These are phyloP conservation scores for Antennarius maculatus DNA, from an alignment of 2,797 vertebrate genomes.

Conservation along the genomic window DNA sequence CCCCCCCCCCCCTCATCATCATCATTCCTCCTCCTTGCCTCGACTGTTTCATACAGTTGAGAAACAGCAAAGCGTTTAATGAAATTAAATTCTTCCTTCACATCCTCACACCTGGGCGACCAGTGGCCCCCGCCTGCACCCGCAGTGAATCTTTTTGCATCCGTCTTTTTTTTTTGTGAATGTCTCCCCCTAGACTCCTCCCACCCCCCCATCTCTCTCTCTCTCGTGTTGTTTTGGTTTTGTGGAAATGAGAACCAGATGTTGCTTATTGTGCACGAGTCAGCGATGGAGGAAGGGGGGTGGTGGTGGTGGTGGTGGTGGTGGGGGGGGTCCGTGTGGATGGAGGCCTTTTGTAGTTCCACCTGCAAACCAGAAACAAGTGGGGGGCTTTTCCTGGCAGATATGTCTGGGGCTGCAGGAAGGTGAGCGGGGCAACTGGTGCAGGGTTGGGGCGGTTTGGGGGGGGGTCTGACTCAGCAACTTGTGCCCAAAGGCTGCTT, in stretches of 20 bases:
- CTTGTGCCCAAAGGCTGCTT: conserved; percentile 60
- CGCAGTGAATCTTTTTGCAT: conserved; percentile 42
- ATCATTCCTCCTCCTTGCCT: conserved; percentile 10
- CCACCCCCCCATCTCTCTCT: conserved; percentile 23
- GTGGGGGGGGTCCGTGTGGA: background rate
- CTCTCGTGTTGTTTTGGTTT: conserved; percentile 80
- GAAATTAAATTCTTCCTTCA: conserved; percentile 1
- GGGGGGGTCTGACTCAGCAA: conserved; percentile 76
- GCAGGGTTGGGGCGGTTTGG: conserved; percentile 10
- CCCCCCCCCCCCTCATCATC: conserved; percentile 19
- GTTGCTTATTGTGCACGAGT: conserved; percentile 82
- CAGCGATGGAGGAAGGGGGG: conserved; percentile 35
- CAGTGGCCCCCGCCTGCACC: conserved; percentile 43
- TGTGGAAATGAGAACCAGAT: conserved; percentile 84
- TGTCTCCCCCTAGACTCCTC: conserved; percentile 20
- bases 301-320: conserved; percentile 12
- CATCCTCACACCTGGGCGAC: conserved; percentile 56
- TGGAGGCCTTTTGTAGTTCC: conserved; percentile 28
- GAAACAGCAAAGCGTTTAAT: conserved; percentile 16
- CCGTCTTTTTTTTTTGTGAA: conserved; percentile 24
- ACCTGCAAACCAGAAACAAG: conserved; percentile 39
- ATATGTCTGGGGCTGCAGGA: conserved; percentile 36
- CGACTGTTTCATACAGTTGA: conserved; percentile 52
- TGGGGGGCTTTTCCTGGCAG: conserved; percentile 59
- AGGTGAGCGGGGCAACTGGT: conserved; percentile 37